These are phyloP conservation scores for Oedothorax gibbosus DNA, from an alignment of 1,140 invertebrate genomes.

Conservation along the genomic window DNA sequence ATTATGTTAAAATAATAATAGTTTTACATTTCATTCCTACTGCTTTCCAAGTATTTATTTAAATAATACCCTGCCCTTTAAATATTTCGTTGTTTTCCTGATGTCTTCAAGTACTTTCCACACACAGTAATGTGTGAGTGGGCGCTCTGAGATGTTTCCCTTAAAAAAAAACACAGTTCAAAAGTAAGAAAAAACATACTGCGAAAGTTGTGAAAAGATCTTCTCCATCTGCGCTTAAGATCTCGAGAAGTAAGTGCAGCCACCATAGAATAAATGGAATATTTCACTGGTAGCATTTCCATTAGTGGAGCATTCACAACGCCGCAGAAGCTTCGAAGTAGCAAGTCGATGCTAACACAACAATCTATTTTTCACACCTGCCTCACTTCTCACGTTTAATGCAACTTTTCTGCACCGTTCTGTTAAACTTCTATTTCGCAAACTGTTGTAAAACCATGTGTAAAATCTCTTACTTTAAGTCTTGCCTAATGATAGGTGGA, in stretches of 20 bases:
- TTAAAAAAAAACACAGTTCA: not conserved
- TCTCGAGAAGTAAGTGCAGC: conserved; percentile 24
- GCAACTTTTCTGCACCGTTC: not conserved
- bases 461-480: not conserved
- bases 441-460: not conserved
- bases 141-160: too few species aligned
- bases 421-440: not conserved
- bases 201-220: conserved; percentile 13
- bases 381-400: conserved; percentile 41
- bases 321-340: not conserved
- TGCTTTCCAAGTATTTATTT: too few species aligned
- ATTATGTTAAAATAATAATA: too few species aligned
- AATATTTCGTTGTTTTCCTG: too few species aligned
- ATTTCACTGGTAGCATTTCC: conserved; percentile 50
- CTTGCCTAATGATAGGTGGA: not conserved
- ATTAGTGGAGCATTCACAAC: conserved; percentile 42
- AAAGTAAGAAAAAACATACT: not conserved
- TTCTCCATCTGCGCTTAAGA: conserved; percentile 46
- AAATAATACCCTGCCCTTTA: too few species aligned
- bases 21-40: too few species aligned
- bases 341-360: conserved; percentile 45
- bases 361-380: conserved; percentile 39
- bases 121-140: too few species aligned
- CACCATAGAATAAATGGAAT: conserved; percentile 52
- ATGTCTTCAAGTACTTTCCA: too few species aligned